Percentiles rank a stretch among this genome's conserved stretches.
Conservation (phyloP, 2,113 vertebrate species). For the Eulacestoma nigropectus region DNA sequence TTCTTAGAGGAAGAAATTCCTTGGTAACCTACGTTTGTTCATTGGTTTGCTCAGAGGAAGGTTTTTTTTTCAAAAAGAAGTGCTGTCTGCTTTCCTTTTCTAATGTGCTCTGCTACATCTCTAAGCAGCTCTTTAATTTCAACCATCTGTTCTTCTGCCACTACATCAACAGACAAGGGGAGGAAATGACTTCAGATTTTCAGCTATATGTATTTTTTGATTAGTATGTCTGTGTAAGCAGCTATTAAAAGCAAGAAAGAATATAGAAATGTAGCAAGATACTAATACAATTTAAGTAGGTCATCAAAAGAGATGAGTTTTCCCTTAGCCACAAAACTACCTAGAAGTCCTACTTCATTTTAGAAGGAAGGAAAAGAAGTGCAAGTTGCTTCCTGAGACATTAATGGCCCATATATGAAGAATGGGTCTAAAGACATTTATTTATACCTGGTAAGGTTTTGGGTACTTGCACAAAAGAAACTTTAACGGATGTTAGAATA, state of each 20-base stretch:
- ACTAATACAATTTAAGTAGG: neutral
- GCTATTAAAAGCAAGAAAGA: neutral
- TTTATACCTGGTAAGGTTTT: neutral
- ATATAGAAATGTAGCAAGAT: neutral
- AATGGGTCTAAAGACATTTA: neutral
- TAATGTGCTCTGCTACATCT: neutral
- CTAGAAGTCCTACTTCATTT: neutral
- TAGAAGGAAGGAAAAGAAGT: neutral
- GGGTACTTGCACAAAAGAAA: neutral
- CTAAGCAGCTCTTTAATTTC: constrained; percentile 18
- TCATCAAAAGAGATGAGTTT: neutral
- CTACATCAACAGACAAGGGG: neutral
- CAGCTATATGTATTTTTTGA: constrained; percentile 16
- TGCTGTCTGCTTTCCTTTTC: neutral
- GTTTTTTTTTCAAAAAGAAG: neutral
- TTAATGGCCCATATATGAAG: neutral
- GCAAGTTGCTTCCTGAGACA: neutral
- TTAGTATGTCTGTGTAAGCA: neutral
- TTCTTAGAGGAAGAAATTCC: neutral
- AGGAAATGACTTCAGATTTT: constrained; percentile 4
- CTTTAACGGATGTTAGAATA: neutral
- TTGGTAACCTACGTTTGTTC: neutral
- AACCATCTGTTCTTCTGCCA: constrained; percentile 17
- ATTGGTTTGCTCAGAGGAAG: neutral
- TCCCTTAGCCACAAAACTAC: neutral